Evolutionary conservation across 2,888 invertebrate species (phyloP).

Genomic region (Rhabditoides inermis): DNA sequence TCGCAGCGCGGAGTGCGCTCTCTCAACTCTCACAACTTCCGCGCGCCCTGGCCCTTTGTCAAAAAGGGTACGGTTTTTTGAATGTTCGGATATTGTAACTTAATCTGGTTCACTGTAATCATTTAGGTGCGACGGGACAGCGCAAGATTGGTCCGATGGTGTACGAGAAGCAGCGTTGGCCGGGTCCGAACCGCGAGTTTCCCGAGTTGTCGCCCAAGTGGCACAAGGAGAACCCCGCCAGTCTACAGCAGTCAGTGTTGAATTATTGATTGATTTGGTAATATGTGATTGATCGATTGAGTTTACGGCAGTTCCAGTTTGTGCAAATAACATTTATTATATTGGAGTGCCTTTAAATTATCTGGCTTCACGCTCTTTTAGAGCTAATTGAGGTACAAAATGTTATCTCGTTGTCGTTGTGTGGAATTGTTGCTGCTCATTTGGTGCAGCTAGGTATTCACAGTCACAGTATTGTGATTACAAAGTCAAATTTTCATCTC

Average conservation of each 20-base stretch:
- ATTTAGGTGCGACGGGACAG: slow-evolving; percentile 32
- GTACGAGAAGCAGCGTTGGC: slow-evolving; percentile 41
- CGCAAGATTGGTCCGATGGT: slow-evolving; percentile 45
- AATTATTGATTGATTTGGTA: no score
- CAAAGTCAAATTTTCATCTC: no score
- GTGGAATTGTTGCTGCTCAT: no score
- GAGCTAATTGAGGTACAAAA: no score
- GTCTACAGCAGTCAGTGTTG: slow-evolving; percentile 34
- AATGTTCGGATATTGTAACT: neutral
- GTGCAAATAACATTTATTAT: no score
- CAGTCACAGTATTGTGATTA: no score
- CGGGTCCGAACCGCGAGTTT: slow-evolving; percentile 46
- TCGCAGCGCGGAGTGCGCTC: slow-evolving; percentile 35
- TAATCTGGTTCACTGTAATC: neutral
- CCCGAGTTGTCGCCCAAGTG: slow-evolving; percentile 48
- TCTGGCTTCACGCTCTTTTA: no score
- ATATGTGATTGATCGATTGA: no score
- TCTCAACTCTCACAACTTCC: slow-evolving; percentile 32
- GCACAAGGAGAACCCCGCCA: slow-evolving; percentile 33
- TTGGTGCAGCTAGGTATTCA: no score
- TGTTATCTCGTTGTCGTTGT: no score
- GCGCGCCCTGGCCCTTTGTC: slow-evolving; percentile 48
- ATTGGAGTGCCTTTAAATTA: no score
- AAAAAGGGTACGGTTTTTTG: slow-evolving; percentile 48
- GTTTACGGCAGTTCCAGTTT: no score